Evolutionary conservation across 1,140 invertebrate species (phyloP), one percentile per base, ranked within the genome.

Genomic region (Danaus plexippus): DNA sequence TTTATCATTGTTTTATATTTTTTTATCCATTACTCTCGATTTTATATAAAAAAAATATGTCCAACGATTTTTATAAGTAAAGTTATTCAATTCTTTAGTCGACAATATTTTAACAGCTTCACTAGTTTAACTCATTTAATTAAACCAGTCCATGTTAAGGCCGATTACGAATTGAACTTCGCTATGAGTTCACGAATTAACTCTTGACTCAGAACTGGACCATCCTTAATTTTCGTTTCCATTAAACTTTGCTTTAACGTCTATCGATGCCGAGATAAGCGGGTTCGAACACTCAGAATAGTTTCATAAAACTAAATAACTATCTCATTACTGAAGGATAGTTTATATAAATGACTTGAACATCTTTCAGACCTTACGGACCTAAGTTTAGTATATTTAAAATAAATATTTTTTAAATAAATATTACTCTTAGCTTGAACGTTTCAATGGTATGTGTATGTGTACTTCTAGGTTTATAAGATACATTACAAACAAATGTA

Each of bases 191-290:
- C 54, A 42, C 22, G 44, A 54, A 46, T 60, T 53, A 46, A 44
- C 50, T 47, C 57, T 54, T 49, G 52, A 51, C 48, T 50, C 59
- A 61, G 45, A 61, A 61, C 52, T 56, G 59, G 47, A 54, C 53
- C 54, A 50, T 46, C 47, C 52, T 61, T 56, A 48, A 57, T 51
- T 46, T 61, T 61, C 59, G 56, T 52, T 49, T 52, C 53, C 44
- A 61, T 56, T 61, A 51, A 61, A 61, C 59, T 56, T 61, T 55
- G 12, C 58, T 61, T 32, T 13, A 43, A 56, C 44, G 58, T 60
- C 58, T 48, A 51, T 55, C 49, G 49, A 61, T 61, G 44, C 53
- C 46, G 45, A 50, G 59, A 61, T 61, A 61, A 61, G 52, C 59
- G 53, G 15, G 40, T 11, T 52, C 59, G 15, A 61, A 50, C 42